A percentile compares a stretch with the other conserved stretches of the same genome.
phyloP scores from a whole-genome alignment of 2,113 vertebrate species.

The Zosterops borbonicus region DNA sequence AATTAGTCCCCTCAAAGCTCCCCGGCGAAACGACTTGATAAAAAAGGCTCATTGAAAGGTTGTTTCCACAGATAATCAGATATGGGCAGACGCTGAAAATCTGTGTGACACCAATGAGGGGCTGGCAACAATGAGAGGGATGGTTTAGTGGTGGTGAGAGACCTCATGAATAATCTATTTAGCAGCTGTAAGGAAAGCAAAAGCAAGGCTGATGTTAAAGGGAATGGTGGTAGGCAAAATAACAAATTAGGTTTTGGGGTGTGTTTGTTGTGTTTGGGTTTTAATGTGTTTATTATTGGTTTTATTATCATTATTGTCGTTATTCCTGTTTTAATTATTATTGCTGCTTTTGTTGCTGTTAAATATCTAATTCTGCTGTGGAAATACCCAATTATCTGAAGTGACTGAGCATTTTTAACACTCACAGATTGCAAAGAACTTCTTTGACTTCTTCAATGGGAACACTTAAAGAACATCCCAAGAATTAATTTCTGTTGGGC shows the following conservation, averaged over 20 bases:
- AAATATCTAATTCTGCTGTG: not conserved
- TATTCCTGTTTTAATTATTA: not conserved
- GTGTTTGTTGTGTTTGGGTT: not conserved
- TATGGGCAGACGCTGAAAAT: conserved; percentile 48
- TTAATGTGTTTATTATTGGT: not conserved
- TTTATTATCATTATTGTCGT: not conserved
- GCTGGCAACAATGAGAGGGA: conserved; percentile 16
- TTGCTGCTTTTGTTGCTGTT: not conserved
- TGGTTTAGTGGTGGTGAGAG: not conserved
- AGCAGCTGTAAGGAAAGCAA: not conserved
- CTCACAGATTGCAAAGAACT: not conserved
- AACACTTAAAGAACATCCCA: not conserved
- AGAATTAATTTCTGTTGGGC: accelerated
- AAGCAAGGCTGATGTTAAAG: not conserved
- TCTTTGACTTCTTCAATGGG: not conserved
- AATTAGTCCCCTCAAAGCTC: conserved; percentile 51
- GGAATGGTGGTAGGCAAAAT: not conserved
- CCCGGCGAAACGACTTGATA: not conserved
- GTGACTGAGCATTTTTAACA: not conserved
- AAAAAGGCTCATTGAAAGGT: conserved; percentile 50
- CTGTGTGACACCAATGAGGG: conserved; percentile 55
- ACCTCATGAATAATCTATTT: conserved; percentile 54
- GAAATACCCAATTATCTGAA: not conserved
- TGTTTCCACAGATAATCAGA: conserved; percentile 64
- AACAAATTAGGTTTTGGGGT: accelerated